A percentile compares a stretch with the other conserved stretches of the same genome.
Evolutionary conservation across 2,888 invertebrate species (phyloP).

Genomic region (Drosophila infuscata): DNA sequence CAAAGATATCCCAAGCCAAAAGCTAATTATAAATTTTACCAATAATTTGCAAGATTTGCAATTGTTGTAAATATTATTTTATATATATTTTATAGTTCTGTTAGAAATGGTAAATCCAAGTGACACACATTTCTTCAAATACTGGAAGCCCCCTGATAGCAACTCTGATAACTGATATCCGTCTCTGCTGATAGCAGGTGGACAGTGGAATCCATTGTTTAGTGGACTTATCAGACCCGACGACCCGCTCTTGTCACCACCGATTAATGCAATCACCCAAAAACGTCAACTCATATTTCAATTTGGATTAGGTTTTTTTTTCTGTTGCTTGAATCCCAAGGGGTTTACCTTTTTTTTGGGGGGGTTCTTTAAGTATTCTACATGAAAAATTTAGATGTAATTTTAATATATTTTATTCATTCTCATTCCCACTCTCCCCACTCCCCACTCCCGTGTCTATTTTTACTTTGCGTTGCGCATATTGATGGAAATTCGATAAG

Average conservation of each 20-base stretch:
- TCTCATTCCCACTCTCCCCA: too few relatives aligned
- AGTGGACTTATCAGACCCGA: conserved; percentile 14
- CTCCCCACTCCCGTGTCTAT: not conserved
- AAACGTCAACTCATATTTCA: conserved; percentile 12
- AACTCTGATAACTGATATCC: conserved; percentile 6
- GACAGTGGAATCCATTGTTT: conserved; percentile 50
- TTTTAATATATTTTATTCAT: conserved; percentile 16
- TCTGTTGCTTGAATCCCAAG: not conserved
- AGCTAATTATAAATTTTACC: conserved; percentile 45
- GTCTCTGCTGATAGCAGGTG: conserved; percentile 18
- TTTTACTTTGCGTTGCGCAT: conserved; percentile 14
- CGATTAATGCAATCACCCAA: conserved; percentile 33
- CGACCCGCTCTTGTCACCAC: conserved; percentile 13
- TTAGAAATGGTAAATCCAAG: not conserved
- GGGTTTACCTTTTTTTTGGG: not conserved
- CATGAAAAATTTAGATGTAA: conserved; percentile 30
- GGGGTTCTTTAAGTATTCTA: not conserved
- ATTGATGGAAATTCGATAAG: conserved; percentile 59
- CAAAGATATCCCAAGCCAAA: not conserved
- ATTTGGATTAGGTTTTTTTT: not conserved
- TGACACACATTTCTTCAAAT: conserved; percentile 10
- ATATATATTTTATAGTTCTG: not conserved
- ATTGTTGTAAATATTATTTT: not conserved
- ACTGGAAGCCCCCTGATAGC: not conserved
- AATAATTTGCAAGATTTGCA: conserved; percentile 44